Base-by-base conservation (phyloP, 2,113 vertebrate genomes). In the Vulpes vulpes region DNA sequence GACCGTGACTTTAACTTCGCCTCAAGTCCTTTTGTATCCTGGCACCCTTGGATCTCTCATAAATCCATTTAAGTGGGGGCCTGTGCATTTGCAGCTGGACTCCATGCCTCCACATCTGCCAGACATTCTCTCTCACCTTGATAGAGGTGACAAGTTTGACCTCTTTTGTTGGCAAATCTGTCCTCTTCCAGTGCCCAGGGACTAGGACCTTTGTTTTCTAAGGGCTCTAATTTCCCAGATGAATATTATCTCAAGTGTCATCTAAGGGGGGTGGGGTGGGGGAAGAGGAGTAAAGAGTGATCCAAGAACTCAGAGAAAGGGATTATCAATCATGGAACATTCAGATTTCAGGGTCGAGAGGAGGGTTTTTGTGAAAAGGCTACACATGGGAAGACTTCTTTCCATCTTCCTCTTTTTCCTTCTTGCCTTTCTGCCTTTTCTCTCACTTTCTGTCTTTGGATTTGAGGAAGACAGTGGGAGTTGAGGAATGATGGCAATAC, bases 191-290 rank as follows among this genome's bases (percentile, higher is more conserved):
- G 65, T 35, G 35, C 43, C 62, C 78, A 92, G 78, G 43, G 82
- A 49, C 67, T 22, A 10, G 55, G 88, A 38, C 49, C 22, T 96
- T 84, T 94, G 78, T 96, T 92, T 94, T 91, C 88, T 62, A 59
- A 97, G 71, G 64, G 86, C 49, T 82, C 76, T 92, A 35, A 94
- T 67, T 96, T 96, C 94, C 92, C 73, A 57, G 76, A 51, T 55
- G 91, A 82, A 11, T 81, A 51, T 91, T 88, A 38, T 80, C 25
- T 71, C 23, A 0, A 25, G 23, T 73, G 35, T 91, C 91, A 83
- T 95, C 30, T 53, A 53, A 59, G 30, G 0, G 1, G 38, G 57
- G 43, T 35, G 35, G 35, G 35, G 35, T 35, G 35, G 1, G 43
- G 35, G n/a, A 67, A 55, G 65, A 71, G 84, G 32, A 86, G 27